A percentile compares a stretch with the other conserved stretches of the same genome.
phyloP scores from a whole-genome alignment of 1,140 invertebrate genomes.

The Drosophila azteca region DNA sequence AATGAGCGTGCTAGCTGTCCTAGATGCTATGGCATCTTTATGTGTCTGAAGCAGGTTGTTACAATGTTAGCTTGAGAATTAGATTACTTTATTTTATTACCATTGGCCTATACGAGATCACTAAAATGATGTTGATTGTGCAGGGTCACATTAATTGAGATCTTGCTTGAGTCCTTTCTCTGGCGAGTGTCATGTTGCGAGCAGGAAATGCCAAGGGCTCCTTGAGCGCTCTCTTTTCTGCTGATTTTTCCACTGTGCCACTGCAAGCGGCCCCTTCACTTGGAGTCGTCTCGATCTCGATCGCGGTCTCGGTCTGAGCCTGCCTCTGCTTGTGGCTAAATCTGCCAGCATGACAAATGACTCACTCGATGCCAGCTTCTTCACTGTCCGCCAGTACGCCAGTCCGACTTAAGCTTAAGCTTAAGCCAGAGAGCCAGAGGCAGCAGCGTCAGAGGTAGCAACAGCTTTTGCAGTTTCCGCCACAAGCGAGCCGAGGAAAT shows the following conservation, averaged over 20 bases:
- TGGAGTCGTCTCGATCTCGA: slow-evolving; percentile 5
- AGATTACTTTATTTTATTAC: not conserved
- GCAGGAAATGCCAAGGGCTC: slow-evolving; percentile 36
- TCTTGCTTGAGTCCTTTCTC: slow-evolving; percentile 3
- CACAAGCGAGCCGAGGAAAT: slow-evolving; percentile 62
- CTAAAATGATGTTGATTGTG: no score
- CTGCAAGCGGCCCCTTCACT: slow-evolving; percentile 26
- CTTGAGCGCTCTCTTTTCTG: slow-evolving; percentile 12
- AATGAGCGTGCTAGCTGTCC: slow-evolving; percentile 18
- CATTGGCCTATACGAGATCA: no score
- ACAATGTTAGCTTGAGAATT: not conserved
- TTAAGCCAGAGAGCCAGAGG: slow-evolving; percentile 6
- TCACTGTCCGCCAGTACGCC: not conserved
- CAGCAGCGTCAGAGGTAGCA: slow-evolving; percentile 8
- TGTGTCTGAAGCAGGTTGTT: not conserved
- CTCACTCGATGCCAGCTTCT: slow-evolving; percentile 42
- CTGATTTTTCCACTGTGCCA: slow-evolving; percentile 40
- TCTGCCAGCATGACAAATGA: slow-evolving; percentile 59
- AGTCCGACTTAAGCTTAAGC: slow-evolving; percentile 37
- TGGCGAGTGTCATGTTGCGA: not conserved
- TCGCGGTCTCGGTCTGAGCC: not conserved
- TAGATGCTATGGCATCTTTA: slow-evolving; percentile 22
- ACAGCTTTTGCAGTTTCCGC: slow-evolving; percentile 48
- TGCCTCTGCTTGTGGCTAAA: slow-evolving; percentile 19
- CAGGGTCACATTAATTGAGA: no score